Base-by-base conservation (phyloP, 2,888 invertebrate genomes). In the Cheilosia pagana region DNA sequence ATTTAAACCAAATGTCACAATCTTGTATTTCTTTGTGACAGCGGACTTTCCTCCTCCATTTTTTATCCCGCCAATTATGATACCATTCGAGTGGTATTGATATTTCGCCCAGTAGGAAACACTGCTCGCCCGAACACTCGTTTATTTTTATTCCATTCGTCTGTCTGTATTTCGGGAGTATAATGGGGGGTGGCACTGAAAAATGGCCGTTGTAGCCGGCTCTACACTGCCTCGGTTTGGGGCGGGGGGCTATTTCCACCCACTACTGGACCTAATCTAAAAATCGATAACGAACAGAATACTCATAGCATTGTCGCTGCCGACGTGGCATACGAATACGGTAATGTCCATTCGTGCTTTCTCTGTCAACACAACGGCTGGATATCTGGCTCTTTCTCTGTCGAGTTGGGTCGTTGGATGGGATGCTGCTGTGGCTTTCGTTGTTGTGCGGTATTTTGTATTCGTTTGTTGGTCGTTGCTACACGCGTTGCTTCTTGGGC, bases 271-370 rank as follows among this genome's bases (percentile, higher is more conserved):
- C 81, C 75, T 81, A 81, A 81, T 85, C 85, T 81, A 79, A 85
- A 85, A 85, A 85, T 85, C 85, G 67, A 85, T 85, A 85, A 67
- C 71, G 67, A 81, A 81, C 83, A 85, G 67, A 85, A 85, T 75
- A 81, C 74, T 71, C 75, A 79, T 70, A 65, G 65, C 55, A 81
- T 81, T 39, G 70, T 60, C 63, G 57, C 63, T 71, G 71, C 52
- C 50, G 62, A 65, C 72, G 68, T 60, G 62, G 67, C 28, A 28
- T 35, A 52, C 52, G 19, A 12, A 53, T 53, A 39, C 59, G 31
- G 39, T 41, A 31, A 62, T 53, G 50, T 59, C 65, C 43, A 25
- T 31, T 72, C 59, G 7, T 21, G 35, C 28, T 62, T 3, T 59
- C 71, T 60, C 62, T 31, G 12, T 60, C 14, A 7, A 8, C 28